These are phyloP conservation scores for Cotesia chilonis DNA, from an alignment of 1,140 invertebrate genomes.

Conservation along the genomic window DNA sequence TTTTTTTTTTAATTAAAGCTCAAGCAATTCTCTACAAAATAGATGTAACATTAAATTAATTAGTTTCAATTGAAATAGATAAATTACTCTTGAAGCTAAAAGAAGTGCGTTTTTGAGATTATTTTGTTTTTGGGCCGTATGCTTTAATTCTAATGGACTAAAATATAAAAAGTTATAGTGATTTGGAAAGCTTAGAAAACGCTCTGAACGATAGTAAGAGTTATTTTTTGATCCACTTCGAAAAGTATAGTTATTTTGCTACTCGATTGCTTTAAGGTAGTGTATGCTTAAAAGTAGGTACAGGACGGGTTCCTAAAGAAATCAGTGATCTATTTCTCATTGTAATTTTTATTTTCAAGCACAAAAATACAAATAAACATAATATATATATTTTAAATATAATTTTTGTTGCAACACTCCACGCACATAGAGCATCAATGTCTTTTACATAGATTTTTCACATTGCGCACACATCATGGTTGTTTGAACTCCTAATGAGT, in stretches of 20 bases:
- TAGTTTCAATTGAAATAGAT: too few species aligned
- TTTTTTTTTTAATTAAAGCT: too few species aligned
- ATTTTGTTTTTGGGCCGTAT: too few species aligned
- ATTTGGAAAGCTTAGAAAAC: too few species aligned
- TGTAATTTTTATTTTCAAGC: neutral
- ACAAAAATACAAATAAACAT: too few species aligned
- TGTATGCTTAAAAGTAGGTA: neutral
- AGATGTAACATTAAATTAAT: too few species aligned
- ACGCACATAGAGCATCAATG: neutral
- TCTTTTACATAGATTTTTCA: neutral
- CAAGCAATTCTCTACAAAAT: too few species aligned
- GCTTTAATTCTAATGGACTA: too few species aligned
- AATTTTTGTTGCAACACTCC: conserved; percentile 24
- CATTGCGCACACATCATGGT: conserved; percentile 1
- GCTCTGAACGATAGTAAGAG: too few species aligned
- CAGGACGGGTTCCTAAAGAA: neutral
- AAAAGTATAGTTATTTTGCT: conserved; percentile 7
- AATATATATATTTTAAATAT: conserved; percentile 17
- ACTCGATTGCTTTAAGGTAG: conserved; percentile 2
- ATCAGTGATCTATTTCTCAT: conserved; percentile 2
- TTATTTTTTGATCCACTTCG: neutral
- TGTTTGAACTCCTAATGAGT: conserved; percentile 23
- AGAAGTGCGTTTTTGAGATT: too few species aligned
- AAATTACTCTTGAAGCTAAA: too few species aligned
- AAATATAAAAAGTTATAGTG: too few species aligned